Percentiles rank a stretch among this genome's conserved stretches.
Evolutionary conservation across 2,888 invertebrate genomes (phyloP).

Genomic region (Odiellus spinosus): DNA sequence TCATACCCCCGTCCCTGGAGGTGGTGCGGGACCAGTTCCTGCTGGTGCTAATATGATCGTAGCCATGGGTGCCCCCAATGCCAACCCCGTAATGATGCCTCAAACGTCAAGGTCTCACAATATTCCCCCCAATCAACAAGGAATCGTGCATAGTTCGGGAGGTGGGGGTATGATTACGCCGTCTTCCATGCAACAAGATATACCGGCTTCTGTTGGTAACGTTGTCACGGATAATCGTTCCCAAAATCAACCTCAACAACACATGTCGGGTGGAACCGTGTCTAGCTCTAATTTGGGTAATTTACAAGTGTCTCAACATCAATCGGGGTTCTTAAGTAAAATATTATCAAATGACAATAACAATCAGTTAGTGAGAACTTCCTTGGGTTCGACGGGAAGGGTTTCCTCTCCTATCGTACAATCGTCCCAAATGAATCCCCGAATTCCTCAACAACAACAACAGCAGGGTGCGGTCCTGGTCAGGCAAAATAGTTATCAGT

Average conservation of each 20-base stretch:
- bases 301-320: neutral
- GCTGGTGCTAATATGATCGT: neutral
- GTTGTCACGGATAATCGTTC: no score
- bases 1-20: slow-evolving; percentile 16
- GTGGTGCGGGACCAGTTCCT: neutral
- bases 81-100: no score
- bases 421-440: neutral
- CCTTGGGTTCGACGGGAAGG: neutral
- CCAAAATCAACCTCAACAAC: no score
- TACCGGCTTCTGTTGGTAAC: no score
- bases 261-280: neutral
- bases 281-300: no score
- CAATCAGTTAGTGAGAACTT: neutral
- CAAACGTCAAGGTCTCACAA: neutral
- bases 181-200: slow-evolving; percentile 6
- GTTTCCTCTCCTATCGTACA: neutral
- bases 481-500: neutral
- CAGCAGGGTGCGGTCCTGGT: no score
- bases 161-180: slow-evolving; percentile 5
- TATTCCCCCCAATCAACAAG: slow-evolving; percentile 5
- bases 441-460: neutral
- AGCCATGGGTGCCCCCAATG: neutral
- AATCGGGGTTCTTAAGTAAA: slow-evolving; percentile 1
- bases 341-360: slow-evolving; percentile 2
- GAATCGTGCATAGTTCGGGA: slow-evolving; percentile 5